Evolutionary conservation across 1,140 invertebrate genomes (phyloP).

Genomic region (Drosophila nasuta): DNA sequence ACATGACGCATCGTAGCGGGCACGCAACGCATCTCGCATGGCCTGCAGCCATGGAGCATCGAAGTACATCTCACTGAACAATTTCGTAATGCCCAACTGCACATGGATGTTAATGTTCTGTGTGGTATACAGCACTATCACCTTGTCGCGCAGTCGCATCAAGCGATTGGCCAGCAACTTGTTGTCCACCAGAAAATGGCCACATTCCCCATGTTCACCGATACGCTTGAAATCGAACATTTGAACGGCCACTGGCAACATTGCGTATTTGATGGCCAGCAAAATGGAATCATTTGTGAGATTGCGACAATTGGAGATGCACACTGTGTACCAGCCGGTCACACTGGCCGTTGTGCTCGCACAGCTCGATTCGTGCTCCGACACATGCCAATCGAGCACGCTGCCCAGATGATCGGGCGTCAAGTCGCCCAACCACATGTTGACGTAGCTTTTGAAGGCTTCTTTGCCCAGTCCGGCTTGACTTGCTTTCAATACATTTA

Average conservation of each 20-base stretch:
- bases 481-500: constrained; percentile 6
- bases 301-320: constrained; percentile 27
- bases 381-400: constrained; percentile 16
- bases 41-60: not conserved
- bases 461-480: not conserved
- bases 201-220: not conserved
- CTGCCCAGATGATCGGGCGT: constrained; percentile 11
- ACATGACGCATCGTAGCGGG: constrained; percentile 26
- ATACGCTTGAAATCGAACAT: constrained; percentile 46
- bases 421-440: constrained; percentile 16
- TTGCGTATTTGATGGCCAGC: constrained; percentile 42
- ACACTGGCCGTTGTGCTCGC: constrained; percentile 3
- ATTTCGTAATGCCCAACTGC: constrained; percentile 6
- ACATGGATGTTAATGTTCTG: constrained; percentile 25
- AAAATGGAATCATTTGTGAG: constrained; percentile 29
- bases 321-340: constrained; percentile 51
- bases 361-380: not conserved
- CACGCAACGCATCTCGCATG: constrained; percentile 10
- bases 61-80: not conserved
- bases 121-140: constrained; percentile 15
- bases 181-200: constrained; percentile 49
- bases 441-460: constrained; percentile 12
- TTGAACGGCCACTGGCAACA: constrained; percentile 36
- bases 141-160: constrained; percentile 24
- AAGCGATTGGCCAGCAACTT: constrained; percentile 49